Evolutionary conservation across 1,140 invertebrate species (phyloP).

Genomic region (Mercenaria mercenaria): DNA sequence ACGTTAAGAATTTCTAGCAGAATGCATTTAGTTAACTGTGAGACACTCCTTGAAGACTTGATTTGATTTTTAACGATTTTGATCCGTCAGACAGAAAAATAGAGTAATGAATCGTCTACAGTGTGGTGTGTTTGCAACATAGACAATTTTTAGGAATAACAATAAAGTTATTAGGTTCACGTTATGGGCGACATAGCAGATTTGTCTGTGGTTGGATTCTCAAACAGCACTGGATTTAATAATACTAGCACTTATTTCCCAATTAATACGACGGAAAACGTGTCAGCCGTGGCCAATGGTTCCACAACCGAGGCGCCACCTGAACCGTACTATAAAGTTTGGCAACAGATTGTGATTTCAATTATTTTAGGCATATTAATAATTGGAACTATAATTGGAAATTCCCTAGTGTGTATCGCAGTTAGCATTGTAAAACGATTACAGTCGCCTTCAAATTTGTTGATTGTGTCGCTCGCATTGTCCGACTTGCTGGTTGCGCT

Average conservation of each 20-base stretch:
- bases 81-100: background rate
- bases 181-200: constrained; percentile 29
- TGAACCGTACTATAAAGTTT: constrained; percentile 70
- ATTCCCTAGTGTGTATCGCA: constrained; percentile 87
- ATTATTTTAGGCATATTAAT: constrained; percentile 84
- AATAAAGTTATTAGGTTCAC: background rate
- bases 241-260: background rate
- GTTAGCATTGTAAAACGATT: constrained; percentile 87
- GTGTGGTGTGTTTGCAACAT: background rate
- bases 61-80: constrained; percentile 2
- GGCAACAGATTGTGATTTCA: constrained; percentile 78
- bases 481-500: constrained; percentile 92
- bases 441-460: constrained; percentile 89
- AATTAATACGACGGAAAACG: constrained; percentile 15
- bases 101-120: background rate
- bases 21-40: background rate
- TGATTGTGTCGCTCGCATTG: constrained; percentile 91
- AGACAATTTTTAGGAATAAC: background rate
- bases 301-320: constrained; percentile 33
- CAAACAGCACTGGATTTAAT: background rate
- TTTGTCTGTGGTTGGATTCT: background rate
- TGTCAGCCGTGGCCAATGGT: background rate
- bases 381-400: constrained; percentile 85
- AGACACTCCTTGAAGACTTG: background rate
- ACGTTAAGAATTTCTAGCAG: background rate